These are phyloP conservation scores for Phalacrocorax aristotelis DNA, from an alignment of 2,113 vertebrate species.

Conservation along the genomic window DNA sequence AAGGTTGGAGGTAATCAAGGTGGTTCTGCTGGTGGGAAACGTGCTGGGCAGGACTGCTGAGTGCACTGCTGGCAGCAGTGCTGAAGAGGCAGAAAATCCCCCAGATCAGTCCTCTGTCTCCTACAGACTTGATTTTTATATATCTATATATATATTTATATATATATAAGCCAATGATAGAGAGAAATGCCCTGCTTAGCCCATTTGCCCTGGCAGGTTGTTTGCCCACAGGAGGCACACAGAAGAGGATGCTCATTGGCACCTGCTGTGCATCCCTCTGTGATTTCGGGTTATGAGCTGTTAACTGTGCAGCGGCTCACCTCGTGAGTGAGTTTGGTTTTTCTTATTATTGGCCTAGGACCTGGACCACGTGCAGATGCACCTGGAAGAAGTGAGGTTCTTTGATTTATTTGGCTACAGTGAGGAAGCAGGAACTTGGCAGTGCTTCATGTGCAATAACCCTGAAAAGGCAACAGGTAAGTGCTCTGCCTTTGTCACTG, in stretches of 20 bases:
- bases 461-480: conserved; percentile 91
- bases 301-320: neutral
- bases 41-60: neutral
- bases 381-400: conserved; percentile 94
- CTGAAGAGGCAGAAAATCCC: neutral
- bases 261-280: neutral
- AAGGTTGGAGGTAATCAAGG: neutral
- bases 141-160: too few relatives aligned
- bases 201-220: fast-evolving
- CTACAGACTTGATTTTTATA: neutral
- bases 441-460: conserved; percentile 99
- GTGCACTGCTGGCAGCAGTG: neutral
- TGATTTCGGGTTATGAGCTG: neutral
- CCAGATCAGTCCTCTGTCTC: neutral
- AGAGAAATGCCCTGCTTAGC: neutral
- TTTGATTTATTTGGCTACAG: conserved; percentile 97
- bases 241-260: neutral
- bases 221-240: fast-evolving
- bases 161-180: neutral
- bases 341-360: conserved; percentile 76
- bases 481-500: neutral
- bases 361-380: conserved; percentile 85
- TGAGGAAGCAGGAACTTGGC: conserved; percentile 85
- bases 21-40: neutral
- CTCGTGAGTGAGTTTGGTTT: neutral